phyloP scores from a whole-genome alignment of 2,797 vertebrate genomes.

The Peromyscus melanophrys region DNA sequence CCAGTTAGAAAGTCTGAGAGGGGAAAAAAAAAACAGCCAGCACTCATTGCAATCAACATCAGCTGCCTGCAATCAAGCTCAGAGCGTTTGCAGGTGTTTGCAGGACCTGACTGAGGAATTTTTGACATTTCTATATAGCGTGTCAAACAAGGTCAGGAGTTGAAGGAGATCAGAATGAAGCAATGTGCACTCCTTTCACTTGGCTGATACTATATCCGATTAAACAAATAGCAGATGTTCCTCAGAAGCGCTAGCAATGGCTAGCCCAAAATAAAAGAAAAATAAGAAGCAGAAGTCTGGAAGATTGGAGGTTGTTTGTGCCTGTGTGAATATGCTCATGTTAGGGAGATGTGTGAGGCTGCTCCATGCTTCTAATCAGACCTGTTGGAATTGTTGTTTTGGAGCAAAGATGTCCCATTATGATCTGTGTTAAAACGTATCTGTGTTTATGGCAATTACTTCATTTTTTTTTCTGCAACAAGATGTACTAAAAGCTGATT shows the following conservation, averaged over 20 bases:
- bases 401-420: conserved; percentile 42
- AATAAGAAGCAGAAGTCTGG: background rate
- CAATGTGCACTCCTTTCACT: background rate
- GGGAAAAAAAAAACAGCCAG: conserved; percentile 6
- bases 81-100: conserved; percentile 70
- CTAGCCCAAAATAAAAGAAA: background rate
- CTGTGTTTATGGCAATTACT: conserved; percentile 23
- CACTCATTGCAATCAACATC: conserved; percentile 55
- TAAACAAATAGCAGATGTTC: conserved; percentile 72
- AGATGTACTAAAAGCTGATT: conserved; percentile 41
- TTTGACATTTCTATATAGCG: conserved; percentile 64
- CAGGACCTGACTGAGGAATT: conserved; percentile 44
- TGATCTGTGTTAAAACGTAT: background rate
- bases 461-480: conserved; percentile 31
- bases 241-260: background rate
- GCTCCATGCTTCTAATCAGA: background rate
- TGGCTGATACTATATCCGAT: conserved; percentile 59
- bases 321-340: background rate
- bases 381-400: background rate
- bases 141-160: conserved; percentile 46
- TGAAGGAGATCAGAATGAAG: conserved; percentile 69
- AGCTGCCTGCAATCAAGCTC: conserved; percentile 54
- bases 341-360: background rate
- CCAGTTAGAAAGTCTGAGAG: background rate
- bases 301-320: background rate